These are phyloP conservation scores for Heliconius melpomene DNA, from an alignment of 1,140 invertebrate genomes.

Conservation along the genomic window DNA sequence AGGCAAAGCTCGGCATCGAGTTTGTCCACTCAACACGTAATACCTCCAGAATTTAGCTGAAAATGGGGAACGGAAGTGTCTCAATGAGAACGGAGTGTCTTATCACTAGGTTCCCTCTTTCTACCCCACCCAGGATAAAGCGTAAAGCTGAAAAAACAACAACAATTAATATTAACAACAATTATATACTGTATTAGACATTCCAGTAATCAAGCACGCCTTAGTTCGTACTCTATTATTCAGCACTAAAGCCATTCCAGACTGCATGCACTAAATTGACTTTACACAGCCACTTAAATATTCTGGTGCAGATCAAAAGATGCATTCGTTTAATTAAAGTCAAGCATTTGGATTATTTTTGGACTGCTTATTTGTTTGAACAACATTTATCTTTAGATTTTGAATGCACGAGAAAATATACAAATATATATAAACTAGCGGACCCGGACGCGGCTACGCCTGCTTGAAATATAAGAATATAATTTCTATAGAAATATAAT, in stretches of 20 bases:
- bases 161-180: not conserved
- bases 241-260: constrained; percentile 26
- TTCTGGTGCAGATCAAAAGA: constrained; percentile 50
- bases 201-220: constrained; percentile 27
- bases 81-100: too few species aligned
- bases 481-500: too few species aligned
- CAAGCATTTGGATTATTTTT: constrained; percentile 46
- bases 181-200: constrained; percentile 11
- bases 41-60: too few species aligned
- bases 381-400: not conserved
- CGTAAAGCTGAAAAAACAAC: not conserved
- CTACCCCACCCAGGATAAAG: too few species aligned
- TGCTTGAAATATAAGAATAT: too few species aligned
- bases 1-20: too few species aligned
- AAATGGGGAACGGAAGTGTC: too few species aligned
- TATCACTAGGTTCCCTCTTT: too few species aligned
- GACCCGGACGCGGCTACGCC: too few species aligned
- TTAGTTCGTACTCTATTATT: constrained; percentile 17
- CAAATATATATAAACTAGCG: not conserved
- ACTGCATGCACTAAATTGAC: constrained; percentile 32
- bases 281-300: constrained; percentile 43
- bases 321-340: constrained; percentile 55
- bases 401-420: not conserved
- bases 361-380: constrained; percentile 39
- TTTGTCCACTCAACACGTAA: too few species aligned